Evolutionary conservation across 1,140 invertebrate genomes (phyloP).

Genomic region (Ephestia elutella): DNA sequence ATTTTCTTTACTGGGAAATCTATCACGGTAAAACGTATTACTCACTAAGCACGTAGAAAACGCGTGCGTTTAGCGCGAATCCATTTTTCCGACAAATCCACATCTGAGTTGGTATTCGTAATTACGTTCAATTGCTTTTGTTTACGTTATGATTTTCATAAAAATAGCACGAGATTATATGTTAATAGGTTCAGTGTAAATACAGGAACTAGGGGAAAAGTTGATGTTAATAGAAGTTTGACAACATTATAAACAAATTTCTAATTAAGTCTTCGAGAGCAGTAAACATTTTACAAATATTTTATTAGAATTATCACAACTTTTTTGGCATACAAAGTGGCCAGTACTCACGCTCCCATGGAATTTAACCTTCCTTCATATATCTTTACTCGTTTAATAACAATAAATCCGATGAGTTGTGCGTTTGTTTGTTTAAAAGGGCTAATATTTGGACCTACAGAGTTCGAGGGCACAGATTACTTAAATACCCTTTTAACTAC

Average conservation of each 20-base stretch:
- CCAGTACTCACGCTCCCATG: no score
- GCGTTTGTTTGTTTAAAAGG: no score
- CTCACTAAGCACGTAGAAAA: slow-evolving; percentile 2
- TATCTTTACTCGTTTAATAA: no score
- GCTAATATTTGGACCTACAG: no score
- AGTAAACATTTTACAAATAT: no score
- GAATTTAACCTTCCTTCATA: no score
- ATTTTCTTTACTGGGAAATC: no score
- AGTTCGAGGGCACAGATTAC: no score
- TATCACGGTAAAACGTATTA: not conserved
- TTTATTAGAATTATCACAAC: no score
- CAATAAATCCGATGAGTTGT: no score
- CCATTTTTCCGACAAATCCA: not conserved
- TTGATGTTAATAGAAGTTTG: not conserved
- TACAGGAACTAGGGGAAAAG: not conserved
- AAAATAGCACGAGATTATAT: slow-evolving; percentile 10
- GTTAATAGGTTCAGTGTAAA: not conserved
- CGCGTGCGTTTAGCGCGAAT: not conserved
- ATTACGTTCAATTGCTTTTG: slow-evolving; percentile 29
- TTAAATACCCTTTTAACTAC: no score
- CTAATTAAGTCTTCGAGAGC: not conserved
- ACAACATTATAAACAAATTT: not conserved
- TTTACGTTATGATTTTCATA: slow-evolving; percentile 23
- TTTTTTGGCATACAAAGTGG: no score
- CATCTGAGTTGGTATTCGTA: slow-evolving; percentile 7